Evolutionary conservation across 1,140 invertebrate genomes (phyloP).

Genomic region (Drosophila albomicans): DNA sequence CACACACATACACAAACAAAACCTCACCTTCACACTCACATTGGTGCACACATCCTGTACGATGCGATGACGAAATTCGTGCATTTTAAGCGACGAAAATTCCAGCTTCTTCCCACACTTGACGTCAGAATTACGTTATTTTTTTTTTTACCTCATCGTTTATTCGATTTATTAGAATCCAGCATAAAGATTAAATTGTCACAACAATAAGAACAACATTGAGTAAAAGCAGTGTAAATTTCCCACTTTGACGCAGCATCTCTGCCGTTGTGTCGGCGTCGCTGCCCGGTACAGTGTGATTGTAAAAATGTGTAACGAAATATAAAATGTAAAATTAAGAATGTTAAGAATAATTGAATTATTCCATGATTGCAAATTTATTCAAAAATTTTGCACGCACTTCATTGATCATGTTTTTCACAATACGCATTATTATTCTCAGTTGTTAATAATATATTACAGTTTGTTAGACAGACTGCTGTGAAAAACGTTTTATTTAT

Average conservation of each 20-base stretch:
- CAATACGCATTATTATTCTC: no score
- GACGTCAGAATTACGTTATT: slow-evolving; percentile 55
- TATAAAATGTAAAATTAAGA: no score
- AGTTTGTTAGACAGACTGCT: no score
- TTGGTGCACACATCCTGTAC: slow-evolving; percentile 21
- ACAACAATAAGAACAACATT: slow-evolving; percentile 39
- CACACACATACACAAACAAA: neutral
- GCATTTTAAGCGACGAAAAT: slow-evolving; percentile 33
- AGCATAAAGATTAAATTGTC: slow-evolving; percentile 41
- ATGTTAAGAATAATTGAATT: no score
- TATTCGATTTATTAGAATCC: slow-evolving; percentile 46
- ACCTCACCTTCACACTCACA: neutral
- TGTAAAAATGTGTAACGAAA: neutral
- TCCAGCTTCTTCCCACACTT: slow-evolving; percentile 25
- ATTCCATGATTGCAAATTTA: no score
- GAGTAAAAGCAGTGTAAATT: slow-evolving; percentile 53
- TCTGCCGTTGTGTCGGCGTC: slow-evolving; percentile 21
- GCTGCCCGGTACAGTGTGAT: slow-evolving; percentile 18
- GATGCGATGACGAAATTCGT: slow-evolving; percentile 46
- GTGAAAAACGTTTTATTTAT: neutral
- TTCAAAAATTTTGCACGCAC: no score
- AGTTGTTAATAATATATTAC: no score
- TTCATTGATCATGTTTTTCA: no score
- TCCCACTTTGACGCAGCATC: slow-evolving; percentile 51
- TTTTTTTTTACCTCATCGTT: slow-evolving; percentile 9